Evolutionary conservation across 2,113 vertebrate species (phyloP).

Genomic region (Copsychus sechellarum): DNA sequence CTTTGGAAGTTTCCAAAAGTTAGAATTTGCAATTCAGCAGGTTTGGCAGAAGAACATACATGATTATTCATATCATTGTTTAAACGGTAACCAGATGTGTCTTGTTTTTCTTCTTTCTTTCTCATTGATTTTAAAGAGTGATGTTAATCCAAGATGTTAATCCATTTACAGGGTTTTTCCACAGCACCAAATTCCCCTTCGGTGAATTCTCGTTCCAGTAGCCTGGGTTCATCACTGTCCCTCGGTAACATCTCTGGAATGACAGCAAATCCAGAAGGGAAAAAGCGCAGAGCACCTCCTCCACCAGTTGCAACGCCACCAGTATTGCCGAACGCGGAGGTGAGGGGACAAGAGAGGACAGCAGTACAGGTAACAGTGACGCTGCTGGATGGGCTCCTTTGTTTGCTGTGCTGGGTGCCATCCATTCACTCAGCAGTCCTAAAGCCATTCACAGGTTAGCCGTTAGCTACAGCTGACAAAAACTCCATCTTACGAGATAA

Average conservation of each 20-base stretch:
- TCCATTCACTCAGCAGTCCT: neutral
- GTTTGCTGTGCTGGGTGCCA: neutral
- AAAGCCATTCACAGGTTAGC: neutral
- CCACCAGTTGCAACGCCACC: slow-evolving; percentile 66
- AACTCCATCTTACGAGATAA: neutral
- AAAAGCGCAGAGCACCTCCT: slow-evolving; percentile 86
- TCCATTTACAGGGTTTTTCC: slow-evolving; percentile 75
- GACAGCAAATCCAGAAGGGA: slow-evolving; percentile 82
- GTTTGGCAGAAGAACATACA: slow-evolving; percentile 6
- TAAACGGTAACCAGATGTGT: slow-evolving; percentile 43
- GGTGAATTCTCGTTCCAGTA: slow-evolving; percentile 72
- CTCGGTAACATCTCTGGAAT: slow-evolving; percentile 82
- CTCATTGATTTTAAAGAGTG: slow-evolving; percentile 15
- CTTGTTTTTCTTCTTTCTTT: slow-evolving; percentile 46
- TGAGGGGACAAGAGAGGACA: slow-evolving; percentile 40
- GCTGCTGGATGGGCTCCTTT: neutral
- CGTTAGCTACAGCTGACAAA: neutral
- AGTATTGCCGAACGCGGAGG: neutral
- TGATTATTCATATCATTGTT: slow-evolving; percentile 41
- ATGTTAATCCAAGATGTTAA: slow-evolving; percentile 45
- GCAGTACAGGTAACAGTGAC: slow-evolving; percentile 64
- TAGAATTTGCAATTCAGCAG: slow-evolving; percentile 36
- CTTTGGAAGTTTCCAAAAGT: slow-evolving; percentile 51
- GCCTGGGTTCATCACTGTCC: slow-evolving; percentile 84
- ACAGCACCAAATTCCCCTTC: slow-evolving; percentile 74